phyloP scores from a whole-genome alignment of 2,888 invertebrate genomes.

The Sipunculus nudus region DNA sequence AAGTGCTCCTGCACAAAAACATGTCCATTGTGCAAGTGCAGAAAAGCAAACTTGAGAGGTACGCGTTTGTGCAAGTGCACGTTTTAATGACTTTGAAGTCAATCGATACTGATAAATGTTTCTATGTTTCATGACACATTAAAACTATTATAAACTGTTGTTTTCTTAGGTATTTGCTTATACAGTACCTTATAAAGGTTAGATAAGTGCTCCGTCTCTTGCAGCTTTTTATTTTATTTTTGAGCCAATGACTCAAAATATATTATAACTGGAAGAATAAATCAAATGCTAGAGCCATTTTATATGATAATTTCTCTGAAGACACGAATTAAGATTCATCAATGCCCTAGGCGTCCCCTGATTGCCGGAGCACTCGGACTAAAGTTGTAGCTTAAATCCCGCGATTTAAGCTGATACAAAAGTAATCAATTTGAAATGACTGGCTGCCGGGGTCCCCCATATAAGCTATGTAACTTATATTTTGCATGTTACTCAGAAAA shows the following conservation, averaged over 20 bases:
- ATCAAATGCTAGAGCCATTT: too few relatives aligned
- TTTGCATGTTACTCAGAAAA: too few relatives aligned
- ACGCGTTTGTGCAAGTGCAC: neutral
- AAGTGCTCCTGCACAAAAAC: slow-evolving; percentile 17
- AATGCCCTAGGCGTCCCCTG: too few relatives aligned
- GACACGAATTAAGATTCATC: too few relatives aligned
- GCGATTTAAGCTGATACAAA: neutral
- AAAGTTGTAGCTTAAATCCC: neutral
- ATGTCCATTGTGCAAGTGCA: slow-evolving; percentile 18
- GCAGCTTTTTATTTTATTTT: neutral
- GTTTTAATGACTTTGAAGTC: too few relatives aligned
- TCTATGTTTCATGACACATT: too few relatives aligned
- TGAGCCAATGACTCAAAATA: neutral
- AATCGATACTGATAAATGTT: too few relatives aligned
- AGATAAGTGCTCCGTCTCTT: neutral
- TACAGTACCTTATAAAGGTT: neutral
- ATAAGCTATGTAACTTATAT: too few relatives aligned
- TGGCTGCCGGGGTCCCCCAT: neutral
- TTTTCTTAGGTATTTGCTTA: too few relatives aligned
- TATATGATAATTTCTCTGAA: too few relatives aligned
- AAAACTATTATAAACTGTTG: too few relatives aligned
- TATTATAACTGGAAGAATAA: too few relatives aligned
- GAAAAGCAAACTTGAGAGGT: slow-evolving; percentile 2
- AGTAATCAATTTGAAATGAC: neutral
- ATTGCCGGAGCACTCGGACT: neutral